These are phyloP conservation scores for Melanotaenia parkinsoni DNA, from an alignment of 2,797 vertebrate species.

Conservation along the genomic window DNA sequence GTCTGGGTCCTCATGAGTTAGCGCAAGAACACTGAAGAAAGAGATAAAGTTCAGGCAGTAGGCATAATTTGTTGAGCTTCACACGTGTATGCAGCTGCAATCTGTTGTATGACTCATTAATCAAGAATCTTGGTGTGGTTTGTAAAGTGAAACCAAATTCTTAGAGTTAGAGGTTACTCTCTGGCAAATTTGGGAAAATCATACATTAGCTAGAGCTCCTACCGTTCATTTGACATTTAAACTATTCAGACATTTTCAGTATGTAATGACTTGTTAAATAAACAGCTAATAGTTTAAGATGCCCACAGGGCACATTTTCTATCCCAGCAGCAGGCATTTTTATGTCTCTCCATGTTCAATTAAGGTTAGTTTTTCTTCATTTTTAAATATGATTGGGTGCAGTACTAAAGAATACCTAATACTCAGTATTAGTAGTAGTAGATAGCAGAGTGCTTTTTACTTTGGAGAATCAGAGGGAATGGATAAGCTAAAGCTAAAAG, in stretches of 20 bases:
- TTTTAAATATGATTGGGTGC: too few relatives aligned
- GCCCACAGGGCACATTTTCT: neutral
- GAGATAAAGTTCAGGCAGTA: neutral
- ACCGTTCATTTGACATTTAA: neutral
- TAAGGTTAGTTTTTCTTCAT: too few relatives aligned
- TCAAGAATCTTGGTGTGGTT: constrained; percentile 77
- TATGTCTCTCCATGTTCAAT: neutral
- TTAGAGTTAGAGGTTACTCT: neutral
- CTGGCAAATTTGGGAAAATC: neutral
- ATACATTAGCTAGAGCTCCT: neutral
- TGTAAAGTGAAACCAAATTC: constrained; percentile 22
- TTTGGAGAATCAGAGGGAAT: too few relatives aligned
- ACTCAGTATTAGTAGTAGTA: too few relatives aligned
- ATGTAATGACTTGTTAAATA: neutral
- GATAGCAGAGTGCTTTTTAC: too few relatives aligned
- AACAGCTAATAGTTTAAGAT: neutral
- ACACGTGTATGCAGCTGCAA: neutral
- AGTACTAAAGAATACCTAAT: too few relatives aligned
- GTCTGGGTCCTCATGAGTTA: constrained; percentile 15
- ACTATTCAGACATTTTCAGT: neutral
- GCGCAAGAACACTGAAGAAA: constrained; percentile 1
- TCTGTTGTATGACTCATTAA: constrained; percentile 70
- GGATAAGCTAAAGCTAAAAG: too few relatives aligned
- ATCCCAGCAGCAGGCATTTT: neutral
- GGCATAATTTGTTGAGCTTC: neutral